Evolutionary conservation across 1,140 invertebrate genomes (phyloP).

Genomic region (Atta colombica): DNA sequence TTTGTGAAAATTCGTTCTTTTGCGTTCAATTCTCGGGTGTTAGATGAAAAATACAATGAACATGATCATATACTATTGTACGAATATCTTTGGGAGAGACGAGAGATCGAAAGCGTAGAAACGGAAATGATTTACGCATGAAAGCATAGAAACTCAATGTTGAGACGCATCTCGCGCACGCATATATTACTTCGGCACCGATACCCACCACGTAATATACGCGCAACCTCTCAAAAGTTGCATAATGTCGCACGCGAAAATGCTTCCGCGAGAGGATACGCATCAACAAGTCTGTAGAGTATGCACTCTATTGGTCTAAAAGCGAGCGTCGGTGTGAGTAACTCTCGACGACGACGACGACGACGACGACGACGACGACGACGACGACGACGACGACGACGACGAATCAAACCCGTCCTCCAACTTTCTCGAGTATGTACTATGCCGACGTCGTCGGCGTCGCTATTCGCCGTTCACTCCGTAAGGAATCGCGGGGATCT

Average conservation of each 20-base stretch:
- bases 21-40: neutral
- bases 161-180: neutral
- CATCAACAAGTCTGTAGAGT: constrained; percentile 66
- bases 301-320: constrained; percentile 71
- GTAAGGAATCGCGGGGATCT: constrained; percentile 21
- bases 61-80: neutral
- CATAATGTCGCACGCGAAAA: constrained; percentile 59
- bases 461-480: neutral
- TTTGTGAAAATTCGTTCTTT: neutral
- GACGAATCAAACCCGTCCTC: constrained; percentile 31
- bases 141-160: constrained; percentile 20
- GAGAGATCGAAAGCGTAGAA: neutral
- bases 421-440: constrained; percentile 69
- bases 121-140: constrained; percentile 4
- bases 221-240: constrained; percentile 44
- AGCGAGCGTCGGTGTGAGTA: constrained; percentile 54
- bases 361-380: too few relatives aligned
- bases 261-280: constrained; percentile 62
- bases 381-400: constrained; percentile 9
- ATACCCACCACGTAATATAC: neutral
- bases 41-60: constrained; percentile 18
- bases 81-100: neutral
- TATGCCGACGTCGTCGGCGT: constrained; percentile 1
- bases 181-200: neutral
- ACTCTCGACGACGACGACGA: constrained; percentile 50